Evolutionary conservation across 2,113 vertebrate genomes (phyloP), one percentile per base, ranked within the genome.

Genomic region (Brachirus orientalis): DNA sequence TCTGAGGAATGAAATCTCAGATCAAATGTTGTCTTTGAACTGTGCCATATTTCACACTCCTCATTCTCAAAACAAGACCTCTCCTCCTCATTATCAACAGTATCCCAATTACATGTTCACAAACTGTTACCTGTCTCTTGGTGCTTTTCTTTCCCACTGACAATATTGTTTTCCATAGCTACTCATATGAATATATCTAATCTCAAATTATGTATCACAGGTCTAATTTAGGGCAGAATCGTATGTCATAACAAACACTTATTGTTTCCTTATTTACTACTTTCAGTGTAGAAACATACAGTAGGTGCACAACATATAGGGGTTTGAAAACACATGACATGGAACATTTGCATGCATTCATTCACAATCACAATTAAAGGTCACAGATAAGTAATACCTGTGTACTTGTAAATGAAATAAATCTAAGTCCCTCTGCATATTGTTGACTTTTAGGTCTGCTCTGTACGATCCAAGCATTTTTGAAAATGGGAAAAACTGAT

Each of bases 11-110:
- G 72, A n/a, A n/a, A n/a, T n/a, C n/a, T n/a, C 1, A 51, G 45
- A 60, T 57, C n/a, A 55, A 77, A 74, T 40, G 22, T 1, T n/a
- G 28, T 53, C 66, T 79, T 62, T 58, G 63, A 79, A 71, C 67
- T 8, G 62, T 50, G 59, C 44, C 55, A 37, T n/a, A 69, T 36
- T 67, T 82, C 62, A 12, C 54, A 45, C 18, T 36, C 44, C 70
- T 64, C 53, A 60, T 69, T 80, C 63, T 54, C 20, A 70, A 73
- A 75, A 12, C 54, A 65, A 40, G 2, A 40, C 52, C 18, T 56
- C 47, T 72, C 56, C 41, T 19, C 52, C 83, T 86, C 60, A 79
- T 84, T 87, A 84, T 62, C 33, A 57, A 37, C 1, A 20, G 33
- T 63, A 67, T 75, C 16, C 62, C 60, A 86, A 79, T 82, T 77